Evolutionary conservation across 53 echinoderm and acorn worm species (phyloP).

Genomic region (Stichopus horrens): DNA sequence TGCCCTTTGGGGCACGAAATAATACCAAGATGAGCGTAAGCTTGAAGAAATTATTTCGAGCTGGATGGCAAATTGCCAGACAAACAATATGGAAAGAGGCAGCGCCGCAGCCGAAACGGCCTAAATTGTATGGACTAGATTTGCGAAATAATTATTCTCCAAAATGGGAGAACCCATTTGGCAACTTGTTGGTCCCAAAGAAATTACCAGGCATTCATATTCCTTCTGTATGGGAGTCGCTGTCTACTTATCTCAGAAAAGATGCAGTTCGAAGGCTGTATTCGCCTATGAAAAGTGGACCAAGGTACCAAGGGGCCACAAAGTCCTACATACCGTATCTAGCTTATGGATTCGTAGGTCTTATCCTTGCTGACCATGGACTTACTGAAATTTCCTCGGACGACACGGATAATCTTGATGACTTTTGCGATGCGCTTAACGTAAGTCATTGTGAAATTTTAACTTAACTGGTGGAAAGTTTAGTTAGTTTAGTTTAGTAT

Average conservation of each 20-base stretch:
- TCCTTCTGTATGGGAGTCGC: conserved; percentile 26
- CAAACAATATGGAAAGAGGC: conserved; percentile 24
- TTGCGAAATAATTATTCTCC: background rate
- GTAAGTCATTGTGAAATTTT: too few relatives aligned
- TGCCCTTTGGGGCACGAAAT: conserved; percentile 14
- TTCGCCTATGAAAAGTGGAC: background rate
- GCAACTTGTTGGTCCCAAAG: background rate
- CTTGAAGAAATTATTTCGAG: background rate
- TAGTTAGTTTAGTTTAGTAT: too few relatives aligned
- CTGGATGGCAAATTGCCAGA: background rate
- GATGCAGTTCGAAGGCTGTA: conserved; percentile 12
- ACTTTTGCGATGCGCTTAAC: background rate
- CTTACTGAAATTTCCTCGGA: too few relatives aligned
- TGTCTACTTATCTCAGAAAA: conserved; percentile 6
- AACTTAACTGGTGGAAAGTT: too few relatives aligned
- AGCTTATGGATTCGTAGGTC: conserved; percentile 22
- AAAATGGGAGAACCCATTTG: background rate
- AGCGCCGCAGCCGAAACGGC: background rate
- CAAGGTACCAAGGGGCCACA: background rate
- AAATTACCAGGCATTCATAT: background rate
- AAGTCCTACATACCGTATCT: background rate
- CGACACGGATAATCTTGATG: background rate
- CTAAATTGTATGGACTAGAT: background rate
- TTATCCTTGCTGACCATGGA: background rate
- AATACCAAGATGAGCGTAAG: background rate